phyloP scores from a whole-genome alignment of 2,888 invertebrate species.

The Amphimallon solstitiale region DNA sequence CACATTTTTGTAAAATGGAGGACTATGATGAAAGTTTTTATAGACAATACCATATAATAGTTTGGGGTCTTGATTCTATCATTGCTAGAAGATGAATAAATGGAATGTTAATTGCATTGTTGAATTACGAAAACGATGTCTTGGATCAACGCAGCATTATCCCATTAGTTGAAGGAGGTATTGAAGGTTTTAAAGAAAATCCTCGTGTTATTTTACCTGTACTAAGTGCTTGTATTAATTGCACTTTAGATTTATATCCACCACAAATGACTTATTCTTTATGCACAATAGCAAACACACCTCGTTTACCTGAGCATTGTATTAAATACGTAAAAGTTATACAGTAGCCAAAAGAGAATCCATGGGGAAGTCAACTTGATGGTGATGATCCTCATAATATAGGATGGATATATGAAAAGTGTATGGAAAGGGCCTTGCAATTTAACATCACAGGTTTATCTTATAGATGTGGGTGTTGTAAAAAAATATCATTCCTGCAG shows the following conservation, averaged over 20 bases:
- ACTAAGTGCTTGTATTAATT: conserved; percentile 96
- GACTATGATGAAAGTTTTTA: conserved; percentile 93
- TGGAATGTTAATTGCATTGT: conserved; percentile 84
- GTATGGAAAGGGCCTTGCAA: conserved; percentile 86
- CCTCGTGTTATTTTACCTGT: conserved; percentile 95
- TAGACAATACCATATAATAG: conserved; percentile 90
- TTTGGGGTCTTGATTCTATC: conserved; percentile 97
- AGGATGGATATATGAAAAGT: conserved; percentile 93
- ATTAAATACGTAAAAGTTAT: conserved; percentile 97
- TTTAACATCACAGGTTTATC: conserved; percentile 90
- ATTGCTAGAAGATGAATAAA: conserved; percentile 98
- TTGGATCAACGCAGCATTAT: conserved; percentile 82
- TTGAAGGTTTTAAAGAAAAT: conserved; percentile 99
- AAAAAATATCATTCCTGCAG: conserved; percentile 99
- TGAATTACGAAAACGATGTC: conserved; percentile 81
- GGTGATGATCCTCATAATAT: conserved; percentile 97
- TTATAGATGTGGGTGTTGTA: conserved; percentile 92
- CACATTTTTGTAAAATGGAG: conserved; percentile 94
- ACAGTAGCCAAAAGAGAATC: conserved; percentile 95
- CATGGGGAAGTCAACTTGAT: conserved; percentile 81
- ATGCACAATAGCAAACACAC: conserved; percentile 99
- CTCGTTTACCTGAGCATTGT: conserved; percentile 97
- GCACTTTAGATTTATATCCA: conserved; percentile 96
- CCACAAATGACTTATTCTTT: conserved; percentile 97
- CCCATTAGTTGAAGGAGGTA: conserved; percentile 97